These are phyloP conservation scores for Leucosticte australis DNA, from an alignment of 2,113 vertebrate species.

Conservation along the genomic window DNA sequence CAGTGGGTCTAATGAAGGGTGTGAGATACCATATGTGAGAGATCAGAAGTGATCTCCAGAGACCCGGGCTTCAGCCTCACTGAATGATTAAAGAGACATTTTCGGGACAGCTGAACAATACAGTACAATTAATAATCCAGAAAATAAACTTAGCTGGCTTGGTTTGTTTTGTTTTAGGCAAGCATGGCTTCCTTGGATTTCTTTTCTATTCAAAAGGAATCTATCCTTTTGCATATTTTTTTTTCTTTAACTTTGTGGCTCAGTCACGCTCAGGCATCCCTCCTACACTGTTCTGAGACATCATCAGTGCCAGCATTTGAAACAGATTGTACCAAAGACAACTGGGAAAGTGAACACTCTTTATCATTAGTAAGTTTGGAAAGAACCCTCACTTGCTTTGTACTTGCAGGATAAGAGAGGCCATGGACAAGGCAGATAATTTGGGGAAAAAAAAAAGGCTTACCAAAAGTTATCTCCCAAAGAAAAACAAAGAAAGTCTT, in stretches of 20 bases:
- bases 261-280: slow-evolving; percentile 56
- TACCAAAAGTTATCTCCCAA: neutral
- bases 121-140: slow-evolving; percentile 14
- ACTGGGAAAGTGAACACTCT: slow-evolving; percentile 11
- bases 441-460: neutral
- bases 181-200: neutral
- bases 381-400: neutral
- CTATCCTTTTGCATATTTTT: neutral
- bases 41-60: neutral
- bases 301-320: slow-evolving; percentile 34
- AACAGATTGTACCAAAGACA: slow-evolving; percentile 57
- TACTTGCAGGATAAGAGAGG: neutral
- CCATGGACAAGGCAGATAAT: neutral
- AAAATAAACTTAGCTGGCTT: neutral
- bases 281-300: slow-evolving; percentile 66
- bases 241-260: neutral
- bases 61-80: neutral
- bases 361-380: slow-evolving; percentile 29
- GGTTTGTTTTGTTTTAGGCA: neutral
- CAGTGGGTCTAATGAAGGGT: slow-evolving; percentile 7
- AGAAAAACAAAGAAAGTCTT: neutral
- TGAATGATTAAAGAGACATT: slow-evolving; percentile 19
- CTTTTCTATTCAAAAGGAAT: slow-evolving; percentile 3
- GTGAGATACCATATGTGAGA: neutral
- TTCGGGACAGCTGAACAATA: neutral